Evolutionary conservation across 2,888 invertebrate genomes (phyloP).

Genomic region (Chalcis sispes): DNA sequence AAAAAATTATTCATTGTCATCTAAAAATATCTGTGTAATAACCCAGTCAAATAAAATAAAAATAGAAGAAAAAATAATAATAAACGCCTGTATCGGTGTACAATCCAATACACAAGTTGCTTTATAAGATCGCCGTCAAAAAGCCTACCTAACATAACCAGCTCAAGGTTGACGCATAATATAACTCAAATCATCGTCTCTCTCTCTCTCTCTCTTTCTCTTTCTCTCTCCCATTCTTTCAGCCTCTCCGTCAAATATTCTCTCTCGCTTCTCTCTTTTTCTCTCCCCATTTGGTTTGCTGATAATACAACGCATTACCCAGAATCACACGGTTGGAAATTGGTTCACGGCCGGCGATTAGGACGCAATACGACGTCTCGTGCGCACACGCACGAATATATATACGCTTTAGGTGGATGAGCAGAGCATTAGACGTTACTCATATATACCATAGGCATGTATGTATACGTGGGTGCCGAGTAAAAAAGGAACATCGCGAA

Average conservation of each 20-base stretch:
- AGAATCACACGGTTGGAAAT: constrained; percentile 35
- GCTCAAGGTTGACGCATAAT: too few relatives aligned
- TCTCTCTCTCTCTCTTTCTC: not conserved
- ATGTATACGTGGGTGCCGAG: not conserved
- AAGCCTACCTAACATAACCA: too few relatives aligned
- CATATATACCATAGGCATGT: too few relatives aligned
- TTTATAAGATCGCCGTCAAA: too few relatives aligned
- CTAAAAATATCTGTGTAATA: too few relatives aligned
- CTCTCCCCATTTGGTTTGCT: not conserved
- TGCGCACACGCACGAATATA: not conserved
- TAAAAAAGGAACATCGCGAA: not conserved
- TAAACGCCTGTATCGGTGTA: too few relatives aligned
- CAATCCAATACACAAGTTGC: too few relatives aligned
- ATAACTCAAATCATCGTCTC: too few relatives aligned
- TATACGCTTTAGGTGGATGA: not conserved
- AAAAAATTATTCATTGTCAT: too few relatives aligned
- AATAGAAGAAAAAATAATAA: too few relatives aligned
- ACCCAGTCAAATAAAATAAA: too few relatives aligned
- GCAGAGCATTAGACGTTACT: too few relatives aligned
- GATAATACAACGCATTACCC: not conserved
- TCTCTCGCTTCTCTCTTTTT: not conserved
- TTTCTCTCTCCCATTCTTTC: not conserved
- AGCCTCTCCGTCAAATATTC: not conserved
- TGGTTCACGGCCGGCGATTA: constrained; percentile 48
- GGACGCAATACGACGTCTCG: constrained; percentile 8